A percentile compares a stretch with the other conserved stretches of the same genome.
phyloP scores from a whole-genome alignment of 2,113 vertebrate genomes.

The Todiramphus saurophagus region DNA sequence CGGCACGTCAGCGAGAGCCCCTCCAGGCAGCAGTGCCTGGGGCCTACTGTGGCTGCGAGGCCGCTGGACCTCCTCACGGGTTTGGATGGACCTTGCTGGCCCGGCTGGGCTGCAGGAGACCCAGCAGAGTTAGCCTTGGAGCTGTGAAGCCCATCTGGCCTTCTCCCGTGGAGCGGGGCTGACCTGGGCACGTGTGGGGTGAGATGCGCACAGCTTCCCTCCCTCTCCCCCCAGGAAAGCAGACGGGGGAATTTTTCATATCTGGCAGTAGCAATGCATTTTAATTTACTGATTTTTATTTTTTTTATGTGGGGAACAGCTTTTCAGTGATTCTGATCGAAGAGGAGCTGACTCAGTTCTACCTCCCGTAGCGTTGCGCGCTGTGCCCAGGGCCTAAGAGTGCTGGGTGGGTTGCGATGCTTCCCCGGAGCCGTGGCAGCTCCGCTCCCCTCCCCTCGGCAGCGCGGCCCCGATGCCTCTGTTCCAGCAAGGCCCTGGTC shows the following conservation, averaged over 20 bases:
- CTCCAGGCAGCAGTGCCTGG: not conserved
- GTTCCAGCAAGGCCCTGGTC: not conserved
- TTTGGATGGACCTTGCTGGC: not conserved
- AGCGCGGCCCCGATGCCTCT: not conserved
- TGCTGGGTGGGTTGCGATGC: not conserved
- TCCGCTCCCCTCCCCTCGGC: not conserved
- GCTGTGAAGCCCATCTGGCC: not conserved
- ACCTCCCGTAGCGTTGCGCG: not conserved
- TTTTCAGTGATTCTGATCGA: not conserved
- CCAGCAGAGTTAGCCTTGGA: fast-evolving
- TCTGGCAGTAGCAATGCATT: not conserved
- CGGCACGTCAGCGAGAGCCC: not conserved
- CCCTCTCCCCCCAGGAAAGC: conserved; percentile 36
- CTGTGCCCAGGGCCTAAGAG: not conserved
- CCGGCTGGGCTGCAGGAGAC: not conserved
- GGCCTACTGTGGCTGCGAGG: fast-evolving
- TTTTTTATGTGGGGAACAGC: not conserved
- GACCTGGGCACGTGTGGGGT: not conserved
- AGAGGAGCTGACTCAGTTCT: not conserved
- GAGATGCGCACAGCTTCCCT: not conserved
- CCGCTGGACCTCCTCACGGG: no score
- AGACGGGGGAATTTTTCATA: not conserved
- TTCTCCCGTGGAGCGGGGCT: not conserved
- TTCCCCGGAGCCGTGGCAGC: not conserved
- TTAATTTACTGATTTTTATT: no score